phyloP scores from a whole-genome alignment of 2,797 vertebrate species.

The Cephalopachus bancanus region DNA sequence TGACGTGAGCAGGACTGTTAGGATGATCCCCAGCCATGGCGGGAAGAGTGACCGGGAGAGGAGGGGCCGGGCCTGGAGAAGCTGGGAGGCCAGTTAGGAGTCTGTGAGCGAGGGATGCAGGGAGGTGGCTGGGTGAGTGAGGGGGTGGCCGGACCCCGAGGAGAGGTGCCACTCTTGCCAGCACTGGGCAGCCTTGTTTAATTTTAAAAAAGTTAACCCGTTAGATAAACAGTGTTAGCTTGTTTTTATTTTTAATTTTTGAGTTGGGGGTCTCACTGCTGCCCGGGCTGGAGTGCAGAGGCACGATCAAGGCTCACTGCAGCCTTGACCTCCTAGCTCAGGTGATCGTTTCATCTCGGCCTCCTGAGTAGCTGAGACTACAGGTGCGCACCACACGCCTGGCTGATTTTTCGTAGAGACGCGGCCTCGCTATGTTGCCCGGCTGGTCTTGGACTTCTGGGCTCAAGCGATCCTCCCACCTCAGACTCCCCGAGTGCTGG shows the following conservation, averaged over 20 bases:
- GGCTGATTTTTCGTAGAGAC: neutral
- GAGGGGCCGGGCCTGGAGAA: neutral
- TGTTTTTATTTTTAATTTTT: neutral
- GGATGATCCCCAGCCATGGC: neutral
- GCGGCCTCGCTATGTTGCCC: neutral
- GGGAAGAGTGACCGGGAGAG: neutral
- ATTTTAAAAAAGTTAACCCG: neutral
- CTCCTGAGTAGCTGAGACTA: neutral
- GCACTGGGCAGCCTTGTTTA: neutral
- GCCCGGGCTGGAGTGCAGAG: neutral
- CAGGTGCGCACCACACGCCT: neutral
- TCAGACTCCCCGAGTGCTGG: neutral
- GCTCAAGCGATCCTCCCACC: neutral
- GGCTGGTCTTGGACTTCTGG: neutral
- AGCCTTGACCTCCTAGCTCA: neutral
- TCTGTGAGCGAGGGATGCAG: neutral
- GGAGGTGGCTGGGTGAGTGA: neutral
- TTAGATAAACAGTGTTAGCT: too few relatives aligned
- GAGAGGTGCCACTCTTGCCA: neutral
- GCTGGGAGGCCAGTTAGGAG: neutral
- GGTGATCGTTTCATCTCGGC: neutral
- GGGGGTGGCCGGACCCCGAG: neutral
- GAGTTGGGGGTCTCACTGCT: neutral
- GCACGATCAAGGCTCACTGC: neutral
- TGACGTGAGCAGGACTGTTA: neutral